Evolutionary conservation across 1,140 invertebrate species (phyloP).

Genomic region (Lepidotrigona ventralis): DNA sequence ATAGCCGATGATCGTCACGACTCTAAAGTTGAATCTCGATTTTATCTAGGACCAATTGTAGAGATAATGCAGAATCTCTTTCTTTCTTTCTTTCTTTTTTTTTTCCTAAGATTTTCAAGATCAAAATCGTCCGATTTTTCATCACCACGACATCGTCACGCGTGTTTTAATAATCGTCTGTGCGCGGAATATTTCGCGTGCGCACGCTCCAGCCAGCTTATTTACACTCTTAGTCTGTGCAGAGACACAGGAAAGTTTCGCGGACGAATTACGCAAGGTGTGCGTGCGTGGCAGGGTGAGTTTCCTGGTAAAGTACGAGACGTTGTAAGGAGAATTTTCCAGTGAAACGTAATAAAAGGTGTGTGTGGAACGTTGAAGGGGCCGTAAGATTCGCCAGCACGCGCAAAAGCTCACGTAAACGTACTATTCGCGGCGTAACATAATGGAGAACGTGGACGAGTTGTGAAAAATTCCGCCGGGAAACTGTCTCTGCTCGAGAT

Average conservation of each 20-base stretch:
- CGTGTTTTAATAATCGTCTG: conserved; percentile 43
- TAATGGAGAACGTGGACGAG: conserved; percentile 30
- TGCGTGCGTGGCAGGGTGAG: background rate
- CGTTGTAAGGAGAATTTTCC: conserved; percentile 2
- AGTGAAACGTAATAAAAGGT: conserved; percentile 4
- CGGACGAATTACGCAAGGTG: background rate
- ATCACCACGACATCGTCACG: conserved; percentile 28
- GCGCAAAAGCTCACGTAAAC: conserved; percentile 13
- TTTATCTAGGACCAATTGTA: no score
- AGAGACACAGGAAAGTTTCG: conserved; percentile 17
- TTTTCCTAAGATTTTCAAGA: no score
- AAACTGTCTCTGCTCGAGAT: background rate
- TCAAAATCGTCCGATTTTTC: background rate
- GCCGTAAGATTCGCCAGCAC: background rate
- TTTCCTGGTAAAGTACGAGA: background rate
- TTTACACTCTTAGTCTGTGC: conserved; percentile 27
- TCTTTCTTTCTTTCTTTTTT: no score
- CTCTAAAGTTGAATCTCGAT: no score
- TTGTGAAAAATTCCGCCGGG: conserved; percentile 12
- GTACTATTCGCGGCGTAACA: conserved; percentile 12
- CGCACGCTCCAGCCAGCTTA: background rate
- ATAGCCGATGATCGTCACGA: no score
- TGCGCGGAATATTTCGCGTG: background rate
- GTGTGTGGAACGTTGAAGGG: conserved; percentile 8
- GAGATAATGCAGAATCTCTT: no score